phyloP scores from a whole-genome alignment of 2,888 invertebrate species.

The Pammene fasciana region DNA sequence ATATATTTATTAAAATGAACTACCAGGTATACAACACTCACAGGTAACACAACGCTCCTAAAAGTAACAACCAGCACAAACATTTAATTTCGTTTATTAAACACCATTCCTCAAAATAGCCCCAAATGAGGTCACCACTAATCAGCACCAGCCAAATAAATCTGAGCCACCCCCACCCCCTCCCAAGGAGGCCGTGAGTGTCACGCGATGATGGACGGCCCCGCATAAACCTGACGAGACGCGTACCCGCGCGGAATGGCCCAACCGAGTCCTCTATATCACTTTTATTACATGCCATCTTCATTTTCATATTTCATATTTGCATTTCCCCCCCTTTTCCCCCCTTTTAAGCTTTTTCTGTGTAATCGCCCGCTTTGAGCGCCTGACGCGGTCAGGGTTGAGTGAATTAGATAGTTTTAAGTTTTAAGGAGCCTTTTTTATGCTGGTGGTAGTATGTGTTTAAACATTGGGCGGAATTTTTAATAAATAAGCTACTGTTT shows the following conservation, averaged over 20 bases:
- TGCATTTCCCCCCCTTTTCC: slow-evolving; percentile 68
- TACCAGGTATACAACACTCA: no score
- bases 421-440: slow-evolving; percentile 50
- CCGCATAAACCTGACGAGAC: slow-evolving; percentile 89
- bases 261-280: slow-evolving; percentile 90
- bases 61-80: background rate
- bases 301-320: slow-evolving; percentile 86
- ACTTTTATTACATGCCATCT: slow-evolving; percentile 90
- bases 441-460: background rate
- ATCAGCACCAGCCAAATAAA: slow-evolving; percentile 73
- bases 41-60: no score
- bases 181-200: slow-evolving; percentile 83
- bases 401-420: slow-evolving; percentile 42
- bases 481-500: no score
- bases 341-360: slow-evolving; percentile 77
- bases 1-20: no score
- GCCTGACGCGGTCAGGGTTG: slow-evolving; percentile 52
- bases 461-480: no score
- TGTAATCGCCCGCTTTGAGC: slow-evolving; percentile 75
- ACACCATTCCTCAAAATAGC: slow-evolving; percentile 5
- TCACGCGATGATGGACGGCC: slow-evolving; percentile 88
- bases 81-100: background rate
- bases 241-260: slow-evolving; percentile 88
- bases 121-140: slow-evolving; percentile 41
- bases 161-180: slow-evolving; percentile 57